Conservation (phyloP, 2,113 vertebrate species). For the Eulemur rufifrons region DNA sequence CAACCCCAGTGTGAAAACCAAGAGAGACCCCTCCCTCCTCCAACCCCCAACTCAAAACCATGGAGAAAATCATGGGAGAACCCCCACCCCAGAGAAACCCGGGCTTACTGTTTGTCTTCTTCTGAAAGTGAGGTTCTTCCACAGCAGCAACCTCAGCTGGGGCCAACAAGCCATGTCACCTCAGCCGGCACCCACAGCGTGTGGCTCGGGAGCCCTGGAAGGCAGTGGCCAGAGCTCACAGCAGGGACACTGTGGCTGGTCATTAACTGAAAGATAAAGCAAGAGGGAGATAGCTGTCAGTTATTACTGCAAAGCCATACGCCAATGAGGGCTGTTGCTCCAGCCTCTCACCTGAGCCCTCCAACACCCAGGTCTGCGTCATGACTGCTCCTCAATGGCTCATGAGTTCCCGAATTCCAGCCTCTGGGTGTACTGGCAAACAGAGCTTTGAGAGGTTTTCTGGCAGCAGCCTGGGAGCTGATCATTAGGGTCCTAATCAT, state of each 20-base stretch:
- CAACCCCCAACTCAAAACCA: not conserved
- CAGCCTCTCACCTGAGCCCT: slow-evolving; percentile 43
- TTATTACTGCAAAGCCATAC: slow-evolving; percentile 34
- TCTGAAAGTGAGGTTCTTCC: slow-evolving; percentile 98
- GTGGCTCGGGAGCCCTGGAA: slow-evolving; percentile 71
- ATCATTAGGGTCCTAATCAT: not conserved
- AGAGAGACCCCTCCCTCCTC: not conserved
- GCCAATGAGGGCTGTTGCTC: not conserved
- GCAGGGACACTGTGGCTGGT: slow-evolving; percentile 83
- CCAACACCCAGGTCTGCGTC: not conserved
- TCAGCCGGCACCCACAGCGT: slow-evolving; percentile 68
- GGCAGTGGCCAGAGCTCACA: slow-evolving; percentile 74
- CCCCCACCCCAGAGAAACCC: not conserved
- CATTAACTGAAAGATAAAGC: slow-evolving; percentile 86
- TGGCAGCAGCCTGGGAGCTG: not conserved
- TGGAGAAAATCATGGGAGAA: not conserved
- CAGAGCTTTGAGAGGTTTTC: not conserved
- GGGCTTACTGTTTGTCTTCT: slow-evolving; percentile 94
- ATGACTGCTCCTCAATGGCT: not conserved
- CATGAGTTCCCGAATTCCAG: not conserved
- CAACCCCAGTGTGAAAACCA: not conserved
- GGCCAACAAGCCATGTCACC: slow-evolving; percentile 91
- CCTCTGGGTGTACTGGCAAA: not conserved
- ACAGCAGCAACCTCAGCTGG: slow-evolving; percentile 95
- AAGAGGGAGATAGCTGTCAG: slow-evolving; percentile 27